Conservation (phyloP, 2,888 invertebrate species). For the Hymenopus coronatus region DNA sequence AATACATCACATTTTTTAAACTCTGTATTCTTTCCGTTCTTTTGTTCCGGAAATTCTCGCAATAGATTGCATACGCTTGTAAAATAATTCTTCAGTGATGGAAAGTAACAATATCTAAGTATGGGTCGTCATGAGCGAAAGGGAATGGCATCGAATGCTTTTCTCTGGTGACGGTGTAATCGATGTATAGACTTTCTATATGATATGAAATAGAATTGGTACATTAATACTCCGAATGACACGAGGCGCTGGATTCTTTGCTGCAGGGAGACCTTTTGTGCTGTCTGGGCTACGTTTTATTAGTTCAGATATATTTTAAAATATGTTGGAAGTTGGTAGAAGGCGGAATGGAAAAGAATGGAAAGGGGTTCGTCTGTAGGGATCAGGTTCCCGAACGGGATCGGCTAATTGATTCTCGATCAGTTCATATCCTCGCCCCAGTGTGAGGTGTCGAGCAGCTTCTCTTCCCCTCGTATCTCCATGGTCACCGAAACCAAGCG, state of each 20-base stretch:
- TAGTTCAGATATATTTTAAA: conserved; percentile 7
- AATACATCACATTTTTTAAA: too few relatives aligned
- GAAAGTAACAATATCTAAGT: background rate
- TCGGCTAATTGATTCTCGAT: conserved; percentile 27
- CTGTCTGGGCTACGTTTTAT: conserved; percentile 3
- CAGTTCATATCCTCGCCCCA: background rate
- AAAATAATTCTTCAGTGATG: background rate
- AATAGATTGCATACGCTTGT: background rate
- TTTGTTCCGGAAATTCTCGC: too few relatives aligned
- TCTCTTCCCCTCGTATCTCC: background rate
- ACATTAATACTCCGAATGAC: background rate
- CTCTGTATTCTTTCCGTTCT: too few relatives aligned
- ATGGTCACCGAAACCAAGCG: background rate
- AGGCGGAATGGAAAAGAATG: background rate
- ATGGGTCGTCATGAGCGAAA: background rate
- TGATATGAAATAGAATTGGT: background rate
- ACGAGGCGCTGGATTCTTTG: background rate
- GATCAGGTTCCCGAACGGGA: background rate
- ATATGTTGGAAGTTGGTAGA: background rate
- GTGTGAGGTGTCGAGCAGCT: background rate
- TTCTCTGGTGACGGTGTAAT: background rate
- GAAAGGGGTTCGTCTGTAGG: background rate
- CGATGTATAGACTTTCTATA: conserved; percentile 4
- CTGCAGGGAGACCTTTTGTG: background rate
- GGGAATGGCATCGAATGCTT: background rate